A percentile compares a stretch with the other conserved stretches of the same genome.
Conservation (phyloP, 1,140 invertebrate species). For the Macrotrachela quadricornifera region DNA sequence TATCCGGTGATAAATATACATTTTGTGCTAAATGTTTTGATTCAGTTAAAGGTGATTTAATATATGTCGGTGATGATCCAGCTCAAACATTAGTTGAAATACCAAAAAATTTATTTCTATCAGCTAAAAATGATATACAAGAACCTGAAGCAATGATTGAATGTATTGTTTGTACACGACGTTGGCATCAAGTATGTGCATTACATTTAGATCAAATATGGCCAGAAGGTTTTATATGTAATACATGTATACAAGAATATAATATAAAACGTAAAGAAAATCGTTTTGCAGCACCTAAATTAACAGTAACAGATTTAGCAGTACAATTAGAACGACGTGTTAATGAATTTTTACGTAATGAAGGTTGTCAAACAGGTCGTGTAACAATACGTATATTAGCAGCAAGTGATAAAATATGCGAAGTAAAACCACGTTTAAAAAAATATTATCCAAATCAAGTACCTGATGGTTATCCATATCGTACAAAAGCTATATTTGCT, state of each 20-base stretch:
- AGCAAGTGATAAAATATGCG: slow-evolving; percentile 85
- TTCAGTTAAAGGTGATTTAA: slow-evolving; percentile 88
- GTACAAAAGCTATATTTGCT: slow-evolving; percentile 93
- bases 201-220: slow-evolving; percentile 83
- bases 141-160: slow-evolving; percentile 25
- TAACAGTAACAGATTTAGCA: slow-evolving; percentile 42
- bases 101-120: background rate
- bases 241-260: slow-evolving; percentile 3
- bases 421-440: slow-evolving; percentile 91
- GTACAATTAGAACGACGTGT: slow-evolving; percentile 91
- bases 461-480: slow-evolving; percentile 75
- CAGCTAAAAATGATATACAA: slow-evolving; percentile 6
- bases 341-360: slow-evolving; percentile 47
- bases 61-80: slow-evolving; percentile 66
- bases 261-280: background rate
- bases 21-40: slow-evolving; percentile 99
- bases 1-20: slow-evolving; percentile 60
- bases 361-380: slow-evolving; percentile 47
- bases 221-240: slow-evolving; percentile 40
- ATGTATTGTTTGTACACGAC: slow-evolving; percentile 80
- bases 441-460: slow-evolving; percentile 45
- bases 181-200: slow-evolving; percentile 92
- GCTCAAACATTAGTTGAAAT: slow-evolving; percentile 6
- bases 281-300: background rate
- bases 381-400: slow-evolving; percentile 91